Conservation (phyloP, 2,888 invertebrate species). For the Margaritifera margaritifera region DNA sequence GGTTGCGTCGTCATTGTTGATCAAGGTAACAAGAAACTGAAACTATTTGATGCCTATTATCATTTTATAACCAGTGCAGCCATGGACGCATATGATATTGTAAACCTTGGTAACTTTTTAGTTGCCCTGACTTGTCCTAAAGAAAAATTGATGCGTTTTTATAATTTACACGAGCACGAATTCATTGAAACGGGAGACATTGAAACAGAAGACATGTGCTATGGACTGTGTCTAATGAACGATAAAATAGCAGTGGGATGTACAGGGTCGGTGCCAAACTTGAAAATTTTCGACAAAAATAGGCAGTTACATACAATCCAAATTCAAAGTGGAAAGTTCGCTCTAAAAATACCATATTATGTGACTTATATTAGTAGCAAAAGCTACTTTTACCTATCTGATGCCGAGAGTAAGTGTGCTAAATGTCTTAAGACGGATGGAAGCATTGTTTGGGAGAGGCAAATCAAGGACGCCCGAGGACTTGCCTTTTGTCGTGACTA, state of each 20-base stretch:
- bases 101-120: constrained; percentile 14
- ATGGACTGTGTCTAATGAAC: constrained; percentile 20
- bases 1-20: constrained; percentile 20
- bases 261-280: background rate
- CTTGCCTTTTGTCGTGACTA: constrained; percentile 15
- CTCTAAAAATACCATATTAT: too few species aligned
- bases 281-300: background rate
- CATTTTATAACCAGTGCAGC: constrained; percentile 5
- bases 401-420: constrained; percentile 11
- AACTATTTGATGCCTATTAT: constrained; percentile 21
- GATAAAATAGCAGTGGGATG: constrained; percentile 5
- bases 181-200: constrained; percentile 10
- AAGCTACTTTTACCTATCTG: constrained; percentile 6
- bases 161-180: constrained; percentile 9
- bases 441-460: constrained; percentile 27
- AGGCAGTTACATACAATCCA: background rate
- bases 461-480: constrained; percentile 15
- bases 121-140: constrained; percentile 25
- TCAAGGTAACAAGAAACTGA: constrained; percentile 20
- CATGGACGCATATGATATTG: constrained; percentile 18
- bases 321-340: too few species aligned
- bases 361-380: too few species aligned
- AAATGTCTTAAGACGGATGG: constrained; percentile 19
- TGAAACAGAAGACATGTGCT: constrained; percentile 16
- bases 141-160: constrained; percentile 13